These are phyloP conservation scores for Pissodes strobi DNA, from an alignment of 1,140 invertebrate species.

Conservation along the genomic window DNA sequence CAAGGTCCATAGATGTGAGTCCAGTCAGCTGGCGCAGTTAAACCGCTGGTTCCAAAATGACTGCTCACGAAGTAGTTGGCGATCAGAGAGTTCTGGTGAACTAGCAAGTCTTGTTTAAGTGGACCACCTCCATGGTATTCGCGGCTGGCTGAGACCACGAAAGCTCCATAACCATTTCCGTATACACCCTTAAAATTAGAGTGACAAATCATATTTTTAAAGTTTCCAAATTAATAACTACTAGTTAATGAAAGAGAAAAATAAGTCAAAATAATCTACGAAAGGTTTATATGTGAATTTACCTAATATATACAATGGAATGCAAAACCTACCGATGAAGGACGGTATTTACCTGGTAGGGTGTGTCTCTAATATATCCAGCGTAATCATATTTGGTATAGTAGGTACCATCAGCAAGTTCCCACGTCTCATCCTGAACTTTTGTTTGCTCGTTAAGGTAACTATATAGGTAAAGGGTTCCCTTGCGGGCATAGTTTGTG, in stretches of 20 bases:
- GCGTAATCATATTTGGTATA: slow-evolving; percentile 26
- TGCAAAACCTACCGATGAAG: too few species aligned
- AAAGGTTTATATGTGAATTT: too few species aligned
- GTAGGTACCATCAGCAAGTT: slow-evolving; percentile 19
- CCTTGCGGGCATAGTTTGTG: slow-evolving; percentile 3
- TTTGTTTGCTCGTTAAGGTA: slow-evolving; percentile 18
- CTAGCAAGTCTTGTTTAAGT: slow-evolving; percentile 16
- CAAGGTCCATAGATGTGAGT: slow-evolving; percentile 25
- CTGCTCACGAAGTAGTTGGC: slow-evolving; percentile 24
- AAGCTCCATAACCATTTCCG: slow-evolving; percentile 23
- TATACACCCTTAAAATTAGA: slow-evolving; percentile 11
- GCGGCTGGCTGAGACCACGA: slow-evolving; percentile 14
- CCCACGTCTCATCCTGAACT: slow-evolving; percentile 23
- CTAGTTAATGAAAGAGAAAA: too few species aligned
- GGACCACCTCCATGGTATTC: slow-evolving; percentile 23
- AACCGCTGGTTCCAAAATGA: slow-evolving; percentile 17
- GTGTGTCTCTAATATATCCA: slow-evolving; percentile 15
- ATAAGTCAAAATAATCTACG: too few species aligned
- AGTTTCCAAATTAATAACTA: neutral
- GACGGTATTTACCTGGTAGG: slow-evolving; percentile 24
- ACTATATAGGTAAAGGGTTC: slow-evolving; percentile 7
- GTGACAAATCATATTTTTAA: neutral
- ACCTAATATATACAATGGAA: too few species aligned
- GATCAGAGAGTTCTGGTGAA: slow-evolving; percentile 21
- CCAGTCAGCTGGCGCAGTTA: slow-evolving; percentile 8